These are phyloP conservation scores for Himalopsyche tibetana DNA, from an alignment of 2,888 invertebrate species.

Conservation along the genomic window DNA sequence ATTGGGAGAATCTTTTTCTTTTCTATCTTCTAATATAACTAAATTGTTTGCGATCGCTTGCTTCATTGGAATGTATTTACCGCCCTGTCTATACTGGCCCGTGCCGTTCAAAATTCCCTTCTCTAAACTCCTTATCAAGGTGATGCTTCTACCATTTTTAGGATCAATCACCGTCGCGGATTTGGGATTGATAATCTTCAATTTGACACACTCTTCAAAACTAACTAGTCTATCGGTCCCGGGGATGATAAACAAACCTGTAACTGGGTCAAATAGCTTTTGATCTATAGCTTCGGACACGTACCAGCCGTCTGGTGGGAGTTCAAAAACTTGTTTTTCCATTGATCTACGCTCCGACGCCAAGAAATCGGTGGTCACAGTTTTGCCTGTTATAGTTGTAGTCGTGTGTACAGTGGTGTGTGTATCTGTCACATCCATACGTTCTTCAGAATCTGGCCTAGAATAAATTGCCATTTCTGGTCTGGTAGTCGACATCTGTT, in stretches of 20 bases:
- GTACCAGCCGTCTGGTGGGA: slow-evolving; percentile 90
- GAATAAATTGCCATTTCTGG: slow-evolving; percentile 49
- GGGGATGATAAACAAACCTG: slow-evolving; percentile 90
- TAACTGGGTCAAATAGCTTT: slow-evolving; percentile 87
- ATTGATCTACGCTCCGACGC: slow-evolving; percentile 75
- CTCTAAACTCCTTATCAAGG: slow-evolving; percentile 85
- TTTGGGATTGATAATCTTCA: slow-evolving; percentile 89
- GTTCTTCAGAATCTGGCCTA: slow-evolving; percentile 50
- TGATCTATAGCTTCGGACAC: slow-evolving; percentile 89
- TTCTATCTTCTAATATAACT: slow-evolving; percentile 79
- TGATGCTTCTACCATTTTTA: slow-evolving; percentile 81
- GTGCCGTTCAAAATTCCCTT: slow-evolving; percentile 86
- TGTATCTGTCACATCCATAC: slow-evolving; percentile 51
- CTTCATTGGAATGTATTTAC: slow-evolving; percentile 81
- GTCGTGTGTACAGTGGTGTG: slow-evolving; percentile 67
- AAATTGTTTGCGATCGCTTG: slow-evolving; percentile 83
- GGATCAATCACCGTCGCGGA: slow-evolving; percentile 91
- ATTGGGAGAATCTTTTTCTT: slow-evolving; percentile 74
- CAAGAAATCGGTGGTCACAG: slow-evolving; percentile 73
- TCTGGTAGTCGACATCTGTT: slow-evolving; percentile 1
- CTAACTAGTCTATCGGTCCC: slow-evolving; percentile 90
- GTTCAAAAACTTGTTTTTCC: slow-evolving; percentile 84
- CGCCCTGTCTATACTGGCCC: slow-evolving; percentile 83
- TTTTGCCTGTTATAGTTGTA: slow-evolving; percentile 69
- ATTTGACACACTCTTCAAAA: slow-evolving; percentile 90